Evolutionary conservation across 2,113 vertebrate genomes (phyloP).

Genomic region (Centropus unirufus): DNA sequence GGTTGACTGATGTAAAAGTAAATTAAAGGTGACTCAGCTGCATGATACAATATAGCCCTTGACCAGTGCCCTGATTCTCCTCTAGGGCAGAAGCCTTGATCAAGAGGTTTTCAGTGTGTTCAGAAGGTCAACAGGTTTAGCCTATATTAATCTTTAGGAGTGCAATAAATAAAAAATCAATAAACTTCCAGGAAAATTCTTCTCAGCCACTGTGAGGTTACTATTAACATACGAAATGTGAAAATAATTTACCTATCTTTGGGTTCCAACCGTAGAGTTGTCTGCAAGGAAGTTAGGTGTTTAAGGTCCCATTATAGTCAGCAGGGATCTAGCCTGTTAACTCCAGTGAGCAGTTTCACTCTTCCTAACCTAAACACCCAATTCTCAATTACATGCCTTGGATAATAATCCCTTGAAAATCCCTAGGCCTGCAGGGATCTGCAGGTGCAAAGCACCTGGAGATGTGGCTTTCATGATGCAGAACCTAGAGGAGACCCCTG

Average conservation of each 20-base stretch:
- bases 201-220: not conserved
- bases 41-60: not conserved
- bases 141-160: not conserved
- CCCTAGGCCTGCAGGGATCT: no score
- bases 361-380: not conserved
- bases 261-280: not conserved
- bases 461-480: not conserved
- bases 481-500: not conserved
- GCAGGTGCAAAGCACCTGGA: not conserved
- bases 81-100: not conserved
- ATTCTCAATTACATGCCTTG: not conserved
- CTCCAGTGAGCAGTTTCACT: not conserved
- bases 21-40: not conserved
- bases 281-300: not conserved
- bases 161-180: not conserved
- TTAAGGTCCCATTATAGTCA: accelerated
- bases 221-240: not conserved
- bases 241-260: not conserved
- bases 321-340: not conserved
- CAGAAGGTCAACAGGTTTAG: not conserved
- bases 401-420: not conserved
- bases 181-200: not conserved
- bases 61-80: not conserved
- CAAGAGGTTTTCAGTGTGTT: not conserved
- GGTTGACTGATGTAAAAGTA: constrained; percentile 15